Conservation (phyloP, 2,113 vertebrate species). For the Leuciscus idus region DNA sequence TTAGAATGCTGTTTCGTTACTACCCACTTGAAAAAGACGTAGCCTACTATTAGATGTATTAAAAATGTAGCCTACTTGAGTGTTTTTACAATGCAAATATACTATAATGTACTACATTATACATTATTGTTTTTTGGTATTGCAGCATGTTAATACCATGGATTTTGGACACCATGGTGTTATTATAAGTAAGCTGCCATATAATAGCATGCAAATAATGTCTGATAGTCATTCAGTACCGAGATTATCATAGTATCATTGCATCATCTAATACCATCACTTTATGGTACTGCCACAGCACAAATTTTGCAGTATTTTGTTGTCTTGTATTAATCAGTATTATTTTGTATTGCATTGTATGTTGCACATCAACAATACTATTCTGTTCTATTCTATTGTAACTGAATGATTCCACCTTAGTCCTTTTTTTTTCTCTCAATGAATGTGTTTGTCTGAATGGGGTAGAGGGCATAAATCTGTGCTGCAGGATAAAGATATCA, state of each 20-base stretch:
- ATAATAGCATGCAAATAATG: neutral
- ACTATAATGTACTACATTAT: no score
- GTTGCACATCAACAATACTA: neutral
- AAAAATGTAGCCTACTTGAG: no score
- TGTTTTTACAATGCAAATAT: no score
- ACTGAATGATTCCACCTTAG: neutral
- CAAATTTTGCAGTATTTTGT: neutral
- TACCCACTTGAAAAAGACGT: no score
- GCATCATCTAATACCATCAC: no score
- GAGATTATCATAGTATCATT: neutral
- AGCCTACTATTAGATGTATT: no score
- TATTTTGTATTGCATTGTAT: neutral
- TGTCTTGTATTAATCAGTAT: neutral
- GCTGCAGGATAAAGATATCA: conserved; percentile 24
- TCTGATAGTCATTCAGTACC: neutral
- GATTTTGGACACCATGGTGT: neutral
- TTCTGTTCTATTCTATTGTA: neutral
- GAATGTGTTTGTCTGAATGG: conserved; percentile 27
- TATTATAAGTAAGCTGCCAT: neutral
- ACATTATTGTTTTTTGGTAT: neutral
- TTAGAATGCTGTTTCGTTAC: neutral
- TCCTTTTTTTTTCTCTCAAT: neutral
- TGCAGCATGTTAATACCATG: neutral
- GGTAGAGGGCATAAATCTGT: conserved; percentile 2
- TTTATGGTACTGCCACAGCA: neutral